Conservation (phyloP, 2,888 invertebrate genomes). For the Watsonalla cultraria region DNA sequence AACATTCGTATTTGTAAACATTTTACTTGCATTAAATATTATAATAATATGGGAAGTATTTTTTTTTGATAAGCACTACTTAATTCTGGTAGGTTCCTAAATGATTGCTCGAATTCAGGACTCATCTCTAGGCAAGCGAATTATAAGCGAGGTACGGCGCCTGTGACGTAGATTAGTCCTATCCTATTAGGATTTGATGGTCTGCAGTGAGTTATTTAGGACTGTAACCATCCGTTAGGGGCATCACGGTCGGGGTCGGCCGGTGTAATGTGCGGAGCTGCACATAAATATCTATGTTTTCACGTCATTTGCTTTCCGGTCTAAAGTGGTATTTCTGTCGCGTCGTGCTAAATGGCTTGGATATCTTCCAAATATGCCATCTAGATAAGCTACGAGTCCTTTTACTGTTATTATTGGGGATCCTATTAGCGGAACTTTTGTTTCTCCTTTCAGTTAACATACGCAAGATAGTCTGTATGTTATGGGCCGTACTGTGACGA, state of each 20-base stretch:
- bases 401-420: slow-evolving; percentile 58
- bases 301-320: slow-evolving; percentile 65
- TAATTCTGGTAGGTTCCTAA: no score
- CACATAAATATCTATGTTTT: slow-evolving; percentile 55
- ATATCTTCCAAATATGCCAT: slow-evolving; percentile 68
- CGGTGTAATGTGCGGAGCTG: slow-evolving; percentile 5
- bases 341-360: slow-evolving; percentile 68
- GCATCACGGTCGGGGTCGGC: not conserved
- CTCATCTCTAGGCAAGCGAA: no score
- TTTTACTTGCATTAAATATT: no score
- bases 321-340: slow-evolving; percentile 60
- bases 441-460: slow-evolving; percentile 32
- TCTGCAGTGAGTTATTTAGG: no score
- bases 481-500: slow-evolving; percentile 2
- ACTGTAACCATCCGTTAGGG: no score
- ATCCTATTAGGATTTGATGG: no score
- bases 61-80: no score
- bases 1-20: no score
- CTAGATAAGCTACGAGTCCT: slow-evolving; percentile 62
- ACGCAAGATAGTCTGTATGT: not conserved
- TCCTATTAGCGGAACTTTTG: slow-evolving; percentile 40
- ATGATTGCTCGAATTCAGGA: no score
- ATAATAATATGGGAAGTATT: no score
- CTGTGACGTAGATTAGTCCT: no score
- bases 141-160: no score